phyloP scores from a whole-genome alignment of 2,797 vertebrate species.

The Rhynchotus rufescens region DNA sequence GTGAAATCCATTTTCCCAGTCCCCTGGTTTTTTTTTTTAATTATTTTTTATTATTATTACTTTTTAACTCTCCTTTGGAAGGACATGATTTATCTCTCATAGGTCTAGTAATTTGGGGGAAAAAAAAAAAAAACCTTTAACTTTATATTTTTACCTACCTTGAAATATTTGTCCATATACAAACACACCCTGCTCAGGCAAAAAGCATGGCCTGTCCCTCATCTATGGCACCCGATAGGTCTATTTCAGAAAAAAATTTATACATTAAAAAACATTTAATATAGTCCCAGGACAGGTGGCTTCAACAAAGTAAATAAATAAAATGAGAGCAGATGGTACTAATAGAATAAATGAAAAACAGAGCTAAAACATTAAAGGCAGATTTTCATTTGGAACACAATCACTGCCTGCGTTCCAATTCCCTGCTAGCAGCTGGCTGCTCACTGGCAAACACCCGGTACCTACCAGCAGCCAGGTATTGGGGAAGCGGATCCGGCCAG shows the following conservation, averaged over 20 bases:
- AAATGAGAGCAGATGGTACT: conserved; percentile 32
- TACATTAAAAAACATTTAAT: neutral
- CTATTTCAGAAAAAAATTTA: neutral
- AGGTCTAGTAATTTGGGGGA: too few relatives aligned
- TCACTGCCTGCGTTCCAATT: neutral
- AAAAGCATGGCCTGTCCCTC: neutral
- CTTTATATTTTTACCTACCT: neutral
- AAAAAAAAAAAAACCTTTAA: neutral
- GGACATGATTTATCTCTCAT: neutral
- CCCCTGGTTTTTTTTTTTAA: neutral
- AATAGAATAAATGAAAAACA: conserved; percentile 7
- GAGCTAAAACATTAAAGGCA: neutral
- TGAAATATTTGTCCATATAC: neutral
- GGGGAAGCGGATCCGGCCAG: neutral
- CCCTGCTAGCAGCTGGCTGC: conserved; percentile 52
- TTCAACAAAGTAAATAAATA: neutral
- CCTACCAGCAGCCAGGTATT: neutral
- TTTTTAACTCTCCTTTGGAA: neutral
- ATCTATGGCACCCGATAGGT: neutral
- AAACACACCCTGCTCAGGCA: neutral
- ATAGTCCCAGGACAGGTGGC: neutral
- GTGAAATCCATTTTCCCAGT: neutral
- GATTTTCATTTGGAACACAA: conserved; percentile 21
- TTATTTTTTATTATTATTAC: too few relatives aligned
- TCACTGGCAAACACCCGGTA: neutral